These are phyloP conservation scores for Bufotes viridis DNA, from an alignment of 2,797 vertebrate species.

Conservation along the genomic window DNA sequence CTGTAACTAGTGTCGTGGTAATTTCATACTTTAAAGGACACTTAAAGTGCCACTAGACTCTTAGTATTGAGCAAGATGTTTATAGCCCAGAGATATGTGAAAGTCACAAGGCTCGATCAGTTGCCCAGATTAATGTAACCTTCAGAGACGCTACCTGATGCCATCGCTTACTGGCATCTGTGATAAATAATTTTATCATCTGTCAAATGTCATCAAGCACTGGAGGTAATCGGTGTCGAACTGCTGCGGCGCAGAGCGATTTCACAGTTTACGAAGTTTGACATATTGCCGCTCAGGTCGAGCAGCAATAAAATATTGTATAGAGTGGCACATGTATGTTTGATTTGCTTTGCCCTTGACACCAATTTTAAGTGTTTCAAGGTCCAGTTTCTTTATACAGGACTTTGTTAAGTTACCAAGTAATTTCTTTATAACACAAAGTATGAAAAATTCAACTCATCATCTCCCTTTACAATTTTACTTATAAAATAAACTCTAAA, in stretches of 20 bases:
- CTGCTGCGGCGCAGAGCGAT: slow-evolving; percentile 55
- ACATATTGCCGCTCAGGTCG: slow-evolving; percentile 44
- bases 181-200: slow-evolving; percentile 46
- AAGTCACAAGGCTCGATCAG: slow-evolving; percentile 55
- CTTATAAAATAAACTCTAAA: too few relatives aligned
- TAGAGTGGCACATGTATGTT: slow-evolving; percentile 11
- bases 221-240: slow-evolving; percentile 49
- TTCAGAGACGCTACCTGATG: slow-evolving; percentile 64
- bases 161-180: slow-evolving; percentile 56
- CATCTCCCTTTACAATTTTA: too few relatives aligned
- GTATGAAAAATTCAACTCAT: too few relatives aligned
- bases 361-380: slow-evolving; percentile 28
- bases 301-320: slow-evolving; percentile 46
- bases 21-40: slow-evolving; percentile 60
- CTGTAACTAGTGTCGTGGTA: slow-evolving; percentile 32
- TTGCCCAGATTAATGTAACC: slow-evolving; percentile 63
- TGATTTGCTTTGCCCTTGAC: slow-evolving; percentile 36
- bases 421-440: background rate
- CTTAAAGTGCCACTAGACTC: slow-evolving; percentile 61
- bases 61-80: slow-evolving; percentile 44
- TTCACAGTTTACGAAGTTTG: slow-evolving; percentile 54
- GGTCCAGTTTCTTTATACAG: background rate
- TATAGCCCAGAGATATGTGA: slow-evolving; percentile 62
- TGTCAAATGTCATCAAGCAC: slow-evolving; percentile 65
- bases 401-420: background rate